Conservation (phyloP, 2,797 vertebrate genomes). For the Phataginus tetradactyla region DNA sequence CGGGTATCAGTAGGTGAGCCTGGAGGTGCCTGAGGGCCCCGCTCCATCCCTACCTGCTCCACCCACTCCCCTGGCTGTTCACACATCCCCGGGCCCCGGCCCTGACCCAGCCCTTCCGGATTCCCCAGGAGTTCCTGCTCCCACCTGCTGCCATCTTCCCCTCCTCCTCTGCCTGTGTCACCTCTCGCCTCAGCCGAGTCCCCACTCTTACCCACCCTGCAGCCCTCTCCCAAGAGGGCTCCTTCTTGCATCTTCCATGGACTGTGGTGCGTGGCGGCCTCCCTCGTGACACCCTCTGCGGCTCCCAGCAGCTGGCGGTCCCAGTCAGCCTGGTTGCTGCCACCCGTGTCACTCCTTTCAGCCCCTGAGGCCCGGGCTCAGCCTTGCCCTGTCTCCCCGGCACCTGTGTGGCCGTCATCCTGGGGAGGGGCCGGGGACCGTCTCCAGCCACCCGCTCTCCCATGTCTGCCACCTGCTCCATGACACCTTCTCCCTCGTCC, state of each 20-base stretch:
- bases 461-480: background rate
- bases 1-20: background rate
- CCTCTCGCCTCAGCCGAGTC: background rate
- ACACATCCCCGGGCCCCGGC: background rate
- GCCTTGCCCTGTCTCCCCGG: background rate
- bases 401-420: background rate
- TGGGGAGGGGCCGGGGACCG: background rate
- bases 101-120: background rate
- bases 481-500: background rate
- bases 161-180: background rate
- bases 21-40: too few relatives aligned
- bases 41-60: background rate
- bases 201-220: background rate
- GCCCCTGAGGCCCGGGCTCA: background rate
- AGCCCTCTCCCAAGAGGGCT: background rate
- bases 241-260: background rate
- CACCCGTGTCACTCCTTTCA: background rate
- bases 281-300: background rate
- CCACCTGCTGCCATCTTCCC: too few relatives aligned
- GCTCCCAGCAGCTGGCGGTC: background rate
- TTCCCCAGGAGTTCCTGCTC: background rate
- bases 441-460: background rate
- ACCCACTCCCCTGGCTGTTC: rapidly evolving
- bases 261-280: rapidly evolving
- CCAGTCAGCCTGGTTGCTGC: background rate